These are phyloP conservation scores for Anguilla megastoma DNA, from an alignment of 2,797 vertebrate species.

Conservation along the genomic window DNA sequence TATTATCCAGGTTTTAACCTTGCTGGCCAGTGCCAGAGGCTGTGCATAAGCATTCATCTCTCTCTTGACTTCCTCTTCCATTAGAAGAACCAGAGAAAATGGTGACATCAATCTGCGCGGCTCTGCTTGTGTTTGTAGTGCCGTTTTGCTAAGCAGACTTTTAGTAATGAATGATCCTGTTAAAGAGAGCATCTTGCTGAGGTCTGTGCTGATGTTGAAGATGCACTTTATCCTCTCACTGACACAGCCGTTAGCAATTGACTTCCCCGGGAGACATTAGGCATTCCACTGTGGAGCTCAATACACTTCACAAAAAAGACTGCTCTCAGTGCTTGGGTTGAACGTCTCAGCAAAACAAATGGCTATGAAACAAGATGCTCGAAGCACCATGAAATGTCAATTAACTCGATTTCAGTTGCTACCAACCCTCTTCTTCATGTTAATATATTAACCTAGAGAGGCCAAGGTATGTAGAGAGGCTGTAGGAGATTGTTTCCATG, in stretches of 20 bases:
- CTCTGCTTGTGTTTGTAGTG: neutral
- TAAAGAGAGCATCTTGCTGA: neutral
- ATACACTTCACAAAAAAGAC: neutral
- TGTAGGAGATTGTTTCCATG: too few relatives aligned
- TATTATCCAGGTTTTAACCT: neutral
- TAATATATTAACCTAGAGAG: neutral
- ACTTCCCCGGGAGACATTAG: neutral
- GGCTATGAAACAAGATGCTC: neutral
- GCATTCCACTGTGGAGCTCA: neutral
- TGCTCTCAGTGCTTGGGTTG: neutral
- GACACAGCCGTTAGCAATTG: conserved; percentile 6
- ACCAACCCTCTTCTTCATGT: neutral
- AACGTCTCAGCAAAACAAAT: neutral
- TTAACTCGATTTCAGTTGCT: neutral
- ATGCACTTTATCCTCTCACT: conserved; percentile 1
- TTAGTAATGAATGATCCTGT: neutral
- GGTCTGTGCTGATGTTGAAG: neutral
- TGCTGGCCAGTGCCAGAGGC: neutral
- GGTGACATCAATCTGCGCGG: neutral
- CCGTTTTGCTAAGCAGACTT: neutral
- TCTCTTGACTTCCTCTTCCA: neutral
- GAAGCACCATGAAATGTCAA: neutral
- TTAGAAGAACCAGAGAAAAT: neutral
- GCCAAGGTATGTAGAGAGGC: neutral
- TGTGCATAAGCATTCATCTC: neutral